Conservation (phyloP, 2,113 vertebrate genomes). For the Motacilla alba region DNA sequence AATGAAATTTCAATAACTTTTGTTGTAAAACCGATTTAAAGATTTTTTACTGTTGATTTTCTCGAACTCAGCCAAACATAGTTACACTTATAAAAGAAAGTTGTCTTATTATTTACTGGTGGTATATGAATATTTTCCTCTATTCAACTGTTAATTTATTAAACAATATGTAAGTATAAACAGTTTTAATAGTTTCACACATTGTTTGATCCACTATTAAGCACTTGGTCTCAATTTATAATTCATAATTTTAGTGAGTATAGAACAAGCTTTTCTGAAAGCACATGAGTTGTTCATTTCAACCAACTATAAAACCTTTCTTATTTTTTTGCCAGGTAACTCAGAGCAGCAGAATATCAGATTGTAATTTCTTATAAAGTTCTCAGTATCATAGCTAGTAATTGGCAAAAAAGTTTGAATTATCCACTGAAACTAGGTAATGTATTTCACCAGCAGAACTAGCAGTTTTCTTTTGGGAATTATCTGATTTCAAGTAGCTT, state of each 20-base stretch:
- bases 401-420: neutral
- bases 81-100: neutral
- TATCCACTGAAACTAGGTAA: neutral
- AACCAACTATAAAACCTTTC: rapidly evolving
- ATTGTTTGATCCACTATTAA: neutral
- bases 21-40: neutral
- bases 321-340: neutral
- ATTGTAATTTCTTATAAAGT: neutral
- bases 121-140: neutral
- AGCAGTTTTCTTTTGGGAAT: neutral
- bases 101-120: neutral
- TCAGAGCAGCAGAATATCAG: neutral
- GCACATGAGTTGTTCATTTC: rapidly evolving
- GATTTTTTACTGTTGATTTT: neutral
- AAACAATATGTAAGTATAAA: neutral
- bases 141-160: neutral
- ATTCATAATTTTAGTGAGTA: neutral
- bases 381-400: neutral
- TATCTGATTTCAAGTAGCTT: neutral
- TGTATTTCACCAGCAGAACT: neutral
- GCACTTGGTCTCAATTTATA: neutral
- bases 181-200: neutral
- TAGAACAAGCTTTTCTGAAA: neutral
- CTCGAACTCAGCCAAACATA: neutral
- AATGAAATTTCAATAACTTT: neutral